phyloP scores from a whole-genome alignment of 1,140 invertebrate species.

The Phymorhynchus buccinoides region DNA sequence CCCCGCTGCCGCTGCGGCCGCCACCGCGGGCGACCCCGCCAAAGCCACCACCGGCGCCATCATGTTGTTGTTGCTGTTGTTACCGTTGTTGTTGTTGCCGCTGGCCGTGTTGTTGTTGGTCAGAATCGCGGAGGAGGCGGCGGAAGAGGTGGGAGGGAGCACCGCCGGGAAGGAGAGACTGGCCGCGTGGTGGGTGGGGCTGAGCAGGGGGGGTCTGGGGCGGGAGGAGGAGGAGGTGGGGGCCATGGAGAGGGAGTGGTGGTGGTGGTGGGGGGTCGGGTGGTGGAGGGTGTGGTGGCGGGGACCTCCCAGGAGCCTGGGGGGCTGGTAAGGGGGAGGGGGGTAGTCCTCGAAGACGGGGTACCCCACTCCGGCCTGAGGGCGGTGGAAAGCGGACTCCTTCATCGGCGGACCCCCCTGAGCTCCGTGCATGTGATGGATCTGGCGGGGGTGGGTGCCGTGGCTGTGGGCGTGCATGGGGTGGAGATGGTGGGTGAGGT shows the following conservation, averaged over 20 bases:
- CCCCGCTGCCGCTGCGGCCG: not conserved
- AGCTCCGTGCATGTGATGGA: not conserved
- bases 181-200: conserved; percentile 1
- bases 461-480: conserved; percentile 33
- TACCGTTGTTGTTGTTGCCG: conserved; percentile 38
- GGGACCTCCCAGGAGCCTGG: conserved; percentile 39
- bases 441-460: conserved; percentile 25
- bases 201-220: conserved; percentile 4
- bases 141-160: not conserved
- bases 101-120: conserved; percentile 30
- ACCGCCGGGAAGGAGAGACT: not conserved
- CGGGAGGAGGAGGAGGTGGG: conserved; percentile 16
- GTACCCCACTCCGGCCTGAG: not conserved
- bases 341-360: conserved; percentile 66
- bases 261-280: conserved; percentile 39
- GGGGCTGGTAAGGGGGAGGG: conserved; percentile 67
- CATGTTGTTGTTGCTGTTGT: conserved; percentile 39
- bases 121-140: not conserved
- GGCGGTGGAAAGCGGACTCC: conserved; percentile 45
- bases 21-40: not conserved
- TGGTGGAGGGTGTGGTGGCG: conserved; percentile 25
- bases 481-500: conserved; percentile 42
- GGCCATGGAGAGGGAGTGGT: conserved; percentile 32
- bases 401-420: not conserved
- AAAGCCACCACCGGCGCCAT: conserved; percentile 8